These are phyloP conservation scores for Babyrousa celebensis DNA, from an alignment of 2,797 vertebrate genomes.

Conservation along the genomic window DNA sequence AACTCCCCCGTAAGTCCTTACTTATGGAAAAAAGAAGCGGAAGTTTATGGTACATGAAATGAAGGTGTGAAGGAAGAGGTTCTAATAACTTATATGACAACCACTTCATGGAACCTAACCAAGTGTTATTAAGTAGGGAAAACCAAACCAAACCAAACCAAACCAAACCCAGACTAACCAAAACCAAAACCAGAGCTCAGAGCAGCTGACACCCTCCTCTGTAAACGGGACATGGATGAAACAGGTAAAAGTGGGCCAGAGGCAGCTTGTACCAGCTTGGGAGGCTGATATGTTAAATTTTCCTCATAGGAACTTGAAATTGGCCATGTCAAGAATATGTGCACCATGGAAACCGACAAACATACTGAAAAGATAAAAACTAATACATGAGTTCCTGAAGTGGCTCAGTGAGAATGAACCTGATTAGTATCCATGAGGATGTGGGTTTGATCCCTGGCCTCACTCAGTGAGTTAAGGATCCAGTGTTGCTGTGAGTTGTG, in stretches of 20 bases:
- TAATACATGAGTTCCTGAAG: too few species aligned
- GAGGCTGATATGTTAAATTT: neutral
- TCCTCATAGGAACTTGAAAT: neutral
- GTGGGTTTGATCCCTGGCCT: too few species aligned
- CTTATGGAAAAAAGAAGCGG: neutral
- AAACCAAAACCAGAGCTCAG: neutral
- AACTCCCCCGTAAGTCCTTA: neutral
- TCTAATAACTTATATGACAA: neutral
- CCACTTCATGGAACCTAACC: neutral
- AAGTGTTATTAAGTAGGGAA: neutral
- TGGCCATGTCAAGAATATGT: neutral
- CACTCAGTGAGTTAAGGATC: too few species aligned
- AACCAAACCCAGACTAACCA: too few species aligned
- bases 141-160: neutral
- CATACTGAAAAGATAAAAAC: neutral
- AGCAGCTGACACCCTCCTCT: neutral
- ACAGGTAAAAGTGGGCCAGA: neutral
- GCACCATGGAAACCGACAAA: neutral
- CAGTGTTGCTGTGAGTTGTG: too few species aligned
- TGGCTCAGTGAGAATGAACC: too few species aligned
- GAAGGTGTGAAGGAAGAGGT: neutral
- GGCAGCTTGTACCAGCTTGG: neutral
- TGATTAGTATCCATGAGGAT: too few species aligned
- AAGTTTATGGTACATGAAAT: neutral
- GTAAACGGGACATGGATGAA: fast-evolving